phyloP scores from a whole-genome alignment of 1,140 invertebrate species.

The Zaprionus ghesquierei region DNA sequence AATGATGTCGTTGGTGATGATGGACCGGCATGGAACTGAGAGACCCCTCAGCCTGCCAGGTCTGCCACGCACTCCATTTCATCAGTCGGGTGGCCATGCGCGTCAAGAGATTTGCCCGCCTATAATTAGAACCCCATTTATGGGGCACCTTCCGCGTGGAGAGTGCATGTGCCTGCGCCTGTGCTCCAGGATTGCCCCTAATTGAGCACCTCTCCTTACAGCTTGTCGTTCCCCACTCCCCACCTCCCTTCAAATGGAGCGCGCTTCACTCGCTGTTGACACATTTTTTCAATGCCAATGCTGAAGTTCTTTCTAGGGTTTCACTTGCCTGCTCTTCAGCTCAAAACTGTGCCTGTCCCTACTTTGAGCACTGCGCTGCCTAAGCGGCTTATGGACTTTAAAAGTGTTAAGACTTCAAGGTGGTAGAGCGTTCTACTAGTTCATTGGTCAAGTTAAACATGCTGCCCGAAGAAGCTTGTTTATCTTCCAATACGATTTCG shows the following conservation, averaged over 20 bases:
- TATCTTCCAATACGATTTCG: not conserved
- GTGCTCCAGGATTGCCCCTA: not conserved
- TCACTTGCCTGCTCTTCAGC: constrained; percentile 23
- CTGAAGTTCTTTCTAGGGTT: constrained; percentile 48
- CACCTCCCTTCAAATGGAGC: not conserved
- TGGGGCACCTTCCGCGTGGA: not conserved
- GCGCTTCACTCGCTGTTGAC: constrained; percentile 1
- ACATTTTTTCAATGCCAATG: constrained; percentile 37
- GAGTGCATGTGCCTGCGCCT: not conserved
- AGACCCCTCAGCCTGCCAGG: constrained; percentile 43
- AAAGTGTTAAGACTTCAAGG: constrained; percentile 59
- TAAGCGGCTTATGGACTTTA: constrained; percentile 57
- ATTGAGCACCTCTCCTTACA: not conserved
- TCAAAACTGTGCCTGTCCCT: not conserved
- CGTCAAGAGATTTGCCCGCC: constrained; percentile 34
- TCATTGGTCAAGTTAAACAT: constrained; percentile 42
- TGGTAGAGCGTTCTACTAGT: constrained; percentile 23
- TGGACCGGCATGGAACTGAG: constrained; percentile 63
- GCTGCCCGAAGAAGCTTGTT: not conserved
- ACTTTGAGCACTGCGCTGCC: not conserved
- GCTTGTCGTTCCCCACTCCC: not conserved
- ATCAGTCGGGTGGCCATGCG: constrained; percentile 1
- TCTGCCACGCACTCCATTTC: constrained; percentile 13
- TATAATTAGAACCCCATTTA: constrained; percentile 35
- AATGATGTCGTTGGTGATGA: constrained; percentile 77